Evolutionary conservation across 2,888 invertebrate species (phyloP), one percentile per base, ranked within the genome.

Genomic region (Apoda limacodes): DNA sequence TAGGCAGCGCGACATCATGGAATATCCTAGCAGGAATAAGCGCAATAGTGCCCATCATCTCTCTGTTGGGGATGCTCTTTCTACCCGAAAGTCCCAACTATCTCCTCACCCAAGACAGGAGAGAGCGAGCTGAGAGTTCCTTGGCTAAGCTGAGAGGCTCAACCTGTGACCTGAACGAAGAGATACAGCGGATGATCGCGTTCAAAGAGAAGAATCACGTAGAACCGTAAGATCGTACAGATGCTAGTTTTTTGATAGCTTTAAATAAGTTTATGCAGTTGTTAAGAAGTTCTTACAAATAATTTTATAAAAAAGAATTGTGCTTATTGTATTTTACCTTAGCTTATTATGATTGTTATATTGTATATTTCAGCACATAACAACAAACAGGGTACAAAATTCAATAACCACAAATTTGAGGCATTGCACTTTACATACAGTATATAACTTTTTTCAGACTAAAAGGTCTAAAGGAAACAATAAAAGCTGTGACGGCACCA

Each of bases 81-180:
- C 78, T 88, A 30, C 90, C 90, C 0, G 90, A 91, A 52, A 85
- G 89, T 0, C 90, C 91, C 2, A 85, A 88, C 48, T 90, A 84
- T 60, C 82, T 89, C 9, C 75, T 90, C 9, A 82, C 84, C 2
- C 82, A 83, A 23, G 83, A 84, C 37, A 81, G 81, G 39, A 78
- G 81, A 20, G 83, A 84, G 14, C 76, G 85, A 22, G 89, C 89
- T 0, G 69, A 82, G 38, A 71, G 67, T 26, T 84, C 87, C 0
- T 59, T 88, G 21, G 63, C 65, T 3, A 83, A 83, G 45, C 71
- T 88, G 5, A 68, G 88, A 31, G 86, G 86, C 0, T 85, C 84
- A 7, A 83, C 83, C 0, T 87, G 83, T 48, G 78, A 88, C 46
- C 52, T 88, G 2, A 76, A 87, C 25, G 82, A 74, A 6, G 88